A percentile compares a stretch with the other conserved stretches of the same genome.
Evolutionary conservation across 2,888 invertebrate genomes (phyloP).

Genomic region (Chloroclysta siterata): DNA sequence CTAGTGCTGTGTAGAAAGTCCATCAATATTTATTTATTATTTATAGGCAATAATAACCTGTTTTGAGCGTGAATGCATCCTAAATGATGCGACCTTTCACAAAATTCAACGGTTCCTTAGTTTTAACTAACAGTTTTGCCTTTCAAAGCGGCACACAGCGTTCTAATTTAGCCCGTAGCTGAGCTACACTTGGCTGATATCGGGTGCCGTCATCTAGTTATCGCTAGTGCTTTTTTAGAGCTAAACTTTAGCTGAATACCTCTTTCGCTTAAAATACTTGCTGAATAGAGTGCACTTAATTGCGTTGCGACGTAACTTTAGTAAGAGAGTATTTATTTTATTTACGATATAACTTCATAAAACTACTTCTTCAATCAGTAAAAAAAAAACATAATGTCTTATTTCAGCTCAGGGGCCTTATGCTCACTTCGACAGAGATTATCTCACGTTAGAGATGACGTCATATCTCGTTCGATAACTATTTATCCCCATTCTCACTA

Average conservation of each 20-base stretch:
- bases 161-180: conserved; percentile 38
- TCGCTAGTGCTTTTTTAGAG: conserved; percentile 47
- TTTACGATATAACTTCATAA: too few species aligned
- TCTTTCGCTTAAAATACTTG: conserved; percentile 27
- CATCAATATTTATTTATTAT: too few species aligned
- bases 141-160: conserved; percentile 52
- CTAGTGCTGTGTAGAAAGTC: too few species aligned
- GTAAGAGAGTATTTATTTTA: neutral
- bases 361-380: too few species aligned
- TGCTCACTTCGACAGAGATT: too few species aligned
- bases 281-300: conserved; percentile 15
- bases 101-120: conserved; percentile 66
- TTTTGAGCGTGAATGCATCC: conserved; percentile 23
- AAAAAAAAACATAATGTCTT: neutral
- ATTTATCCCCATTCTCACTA: too few species aligned
- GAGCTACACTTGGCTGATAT: conserved; percentile 50
- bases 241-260: conserved; percentile 31
- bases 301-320: conserved; percentile 10
- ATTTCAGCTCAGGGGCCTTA: too few species aligned
- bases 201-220: conserved; percentile 55
- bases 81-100: conserved; percentile 65
- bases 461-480: too few species aligned
- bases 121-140: conserved; percentile 63
- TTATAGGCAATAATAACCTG: too few species aligned
- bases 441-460: too few species aligned